These are phyloP conservation scores for Alethe diademata DNA, from an alignment of 2,113 vertebrate species.

Conservation along the genomic window DNA sequence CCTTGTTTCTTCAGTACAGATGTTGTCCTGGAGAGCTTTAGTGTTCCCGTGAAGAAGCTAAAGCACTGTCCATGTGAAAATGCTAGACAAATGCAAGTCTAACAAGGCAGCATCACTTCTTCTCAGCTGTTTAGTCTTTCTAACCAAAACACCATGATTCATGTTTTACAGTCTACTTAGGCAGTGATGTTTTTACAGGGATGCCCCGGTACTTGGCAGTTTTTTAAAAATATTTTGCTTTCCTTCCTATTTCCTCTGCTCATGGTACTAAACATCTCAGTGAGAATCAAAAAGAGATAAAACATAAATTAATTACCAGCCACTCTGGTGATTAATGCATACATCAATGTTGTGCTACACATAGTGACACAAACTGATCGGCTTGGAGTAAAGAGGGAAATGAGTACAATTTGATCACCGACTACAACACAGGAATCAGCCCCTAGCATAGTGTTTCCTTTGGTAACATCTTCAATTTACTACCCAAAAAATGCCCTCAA, in stretches of 20 bases:
- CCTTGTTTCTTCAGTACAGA: not conserved
- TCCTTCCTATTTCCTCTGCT: constrained; percentile 18
- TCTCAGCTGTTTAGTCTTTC: not conserved
- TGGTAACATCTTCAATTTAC: not conserved
- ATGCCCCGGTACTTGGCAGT: not conserved
- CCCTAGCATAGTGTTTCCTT: not conserved
- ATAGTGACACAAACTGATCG: not conserved
- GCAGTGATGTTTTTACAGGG: not conserved
- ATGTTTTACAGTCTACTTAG: not conserved
- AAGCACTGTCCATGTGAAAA: not conserved
- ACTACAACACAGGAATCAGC: not conserved
- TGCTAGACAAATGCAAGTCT: not conserved
- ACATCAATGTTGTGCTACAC: not conserved
- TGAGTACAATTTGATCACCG: not conserved
- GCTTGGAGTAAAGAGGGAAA: not conserved
- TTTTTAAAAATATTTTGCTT: constrained; percentile 39
- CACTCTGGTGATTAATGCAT: constrained; percentile 26
- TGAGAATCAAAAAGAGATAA: not conserved
- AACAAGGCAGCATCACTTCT: not conserved
- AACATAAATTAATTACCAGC: constrained; percentile 23
- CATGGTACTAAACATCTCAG: not conserved
- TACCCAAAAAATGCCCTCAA: not conserved
- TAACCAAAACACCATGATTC: not conserved
- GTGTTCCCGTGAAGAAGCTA: not conserved
- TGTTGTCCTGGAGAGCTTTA: not conserved